Evolutionary conservation across 2,888 invertebrate species (phyloP).

Genomic region (Perithous albicinctus): DNA sequence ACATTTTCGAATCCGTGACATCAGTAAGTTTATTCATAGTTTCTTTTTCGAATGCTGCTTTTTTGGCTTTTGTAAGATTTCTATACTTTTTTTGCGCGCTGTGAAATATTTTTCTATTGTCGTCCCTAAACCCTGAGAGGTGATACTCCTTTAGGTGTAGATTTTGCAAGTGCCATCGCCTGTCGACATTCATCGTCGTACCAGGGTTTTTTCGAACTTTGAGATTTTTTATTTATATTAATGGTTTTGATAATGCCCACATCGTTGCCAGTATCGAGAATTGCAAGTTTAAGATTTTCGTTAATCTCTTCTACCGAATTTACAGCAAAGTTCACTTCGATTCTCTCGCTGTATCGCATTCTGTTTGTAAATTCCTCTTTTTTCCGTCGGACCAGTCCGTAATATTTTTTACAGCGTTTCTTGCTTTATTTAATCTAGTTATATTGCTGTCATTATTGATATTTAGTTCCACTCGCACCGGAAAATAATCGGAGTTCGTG

Average conservation of each 20-base stretch:
- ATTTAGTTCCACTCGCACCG: too few relatives aligned
- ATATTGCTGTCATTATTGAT: too few relatives aligned
- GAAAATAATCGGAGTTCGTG: too few relatives aligned
- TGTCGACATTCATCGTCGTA: background rate
- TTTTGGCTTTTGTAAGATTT: slow-evolving; percentile 18
- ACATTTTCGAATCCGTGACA: slow-evolving; percentile 9
- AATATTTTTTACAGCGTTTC: background rate
- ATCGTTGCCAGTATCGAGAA: background rate
- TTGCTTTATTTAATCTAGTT: too few relatives aligned
- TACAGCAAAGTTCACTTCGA: background rate
- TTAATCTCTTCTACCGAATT: background rate
- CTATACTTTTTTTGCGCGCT: slow-evolving; percentile 3
- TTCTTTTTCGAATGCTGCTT: slow-evolving; percentile 6
- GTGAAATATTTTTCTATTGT: background rate
- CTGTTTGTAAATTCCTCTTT: background rate
- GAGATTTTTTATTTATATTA: background rate
- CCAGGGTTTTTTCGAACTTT: background rate
- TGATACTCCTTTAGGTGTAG: background rate
- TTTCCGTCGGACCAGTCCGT: background rate
- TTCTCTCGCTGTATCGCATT: background rate
- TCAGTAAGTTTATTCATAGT: slow-evolving; percentile 25
- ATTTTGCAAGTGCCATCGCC: background rate
- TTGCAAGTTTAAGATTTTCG: background rate
- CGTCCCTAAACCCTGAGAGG: background rate
- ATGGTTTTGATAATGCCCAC: background rate